A percentile compares a stretch with the other conserved stretches of the same genome.
These are phyloP conservation scores for Pristionchus mayeri DNA, from an alignment of 2,888 invertebrate species.

Conservation along the genomic window DNA sequence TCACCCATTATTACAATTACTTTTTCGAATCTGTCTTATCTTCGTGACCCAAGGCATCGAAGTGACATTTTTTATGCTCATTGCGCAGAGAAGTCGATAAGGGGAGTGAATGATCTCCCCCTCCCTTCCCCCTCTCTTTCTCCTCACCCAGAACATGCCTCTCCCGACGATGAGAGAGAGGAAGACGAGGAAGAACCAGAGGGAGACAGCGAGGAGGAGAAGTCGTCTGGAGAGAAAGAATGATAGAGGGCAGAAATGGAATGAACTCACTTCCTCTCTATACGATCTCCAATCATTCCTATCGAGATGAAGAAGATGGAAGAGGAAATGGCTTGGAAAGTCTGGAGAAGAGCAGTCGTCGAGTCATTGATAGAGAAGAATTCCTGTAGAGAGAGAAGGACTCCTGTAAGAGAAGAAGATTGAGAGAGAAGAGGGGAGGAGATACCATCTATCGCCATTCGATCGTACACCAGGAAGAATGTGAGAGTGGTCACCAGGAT, in stretches of 20 bases:
- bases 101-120: not conserved
- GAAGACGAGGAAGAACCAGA: conserved; percentile 37
- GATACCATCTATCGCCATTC: conserved; percentile 43
- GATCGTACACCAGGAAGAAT: conserved; percentile 41
- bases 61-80: not conserved
- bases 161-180: conserved; percentile 2
- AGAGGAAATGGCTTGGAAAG: conserved; percentile 18
- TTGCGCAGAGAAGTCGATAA: not conserved
- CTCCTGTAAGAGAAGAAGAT: not conserved
- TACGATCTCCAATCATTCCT: conserved; percentile 28
- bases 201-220: not conserved
- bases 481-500: conserved; percentile 8
- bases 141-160: conserved; percentile 44
- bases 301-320: conserved; percentile 8
- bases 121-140: not conserved
- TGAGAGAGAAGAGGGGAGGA: too few species aligned
- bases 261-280: conserved; percentile 22
- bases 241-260: not conserved
- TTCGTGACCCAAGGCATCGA: conserved; percentile 6
- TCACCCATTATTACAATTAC: not conserved
- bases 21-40: not conserved
- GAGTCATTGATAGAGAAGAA: conserved; percentile 29
- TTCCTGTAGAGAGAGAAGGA: conserved; percentile 19
- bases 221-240: not conserved
- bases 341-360: conserved; percentile 36